Conservation (phyloP, 2,888 invertebrate genomes). For the Amphipyra tragopoginis region DNA sequence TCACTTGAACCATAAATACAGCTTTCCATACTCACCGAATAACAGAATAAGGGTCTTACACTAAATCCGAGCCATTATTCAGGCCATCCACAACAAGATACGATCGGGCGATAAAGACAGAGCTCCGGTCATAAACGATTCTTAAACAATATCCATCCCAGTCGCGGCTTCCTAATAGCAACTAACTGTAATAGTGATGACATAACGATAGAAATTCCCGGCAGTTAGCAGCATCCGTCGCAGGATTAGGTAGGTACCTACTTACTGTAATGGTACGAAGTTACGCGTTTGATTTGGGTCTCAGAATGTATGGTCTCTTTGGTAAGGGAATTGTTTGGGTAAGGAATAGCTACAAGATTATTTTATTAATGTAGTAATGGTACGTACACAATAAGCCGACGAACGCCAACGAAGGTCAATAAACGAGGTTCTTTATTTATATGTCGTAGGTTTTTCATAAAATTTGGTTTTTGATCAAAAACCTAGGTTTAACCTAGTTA, state of each 20-base stretch:
- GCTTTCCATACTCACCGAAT: neutral
- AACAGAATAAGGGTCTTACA: conserved; percentile 10
- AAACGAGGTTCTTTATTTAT: no score
- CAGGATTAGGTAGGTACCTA: conserved; percentile 45
- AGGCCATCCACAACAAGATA: conserved; percentile 49
- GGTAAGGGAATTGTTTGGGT: conserved; percentile 9
- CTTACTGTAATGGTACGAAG: conserved; percentile 44
- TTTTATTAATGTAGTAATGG: no score
- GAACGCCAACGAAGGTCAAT: no score
- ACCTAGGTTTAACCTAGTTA: no score
- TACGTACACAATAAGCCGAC: no score
- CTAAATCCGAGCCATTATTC: conserved; percentile 25
- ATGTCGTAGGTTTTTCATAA: no score
- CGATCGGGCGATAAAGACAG: conserved; percentile 35
- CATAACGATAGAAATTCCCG: conserved; percentile 66
- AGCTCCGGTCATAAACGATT: conserved; percentile 45
- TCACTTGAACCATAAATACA: no score
- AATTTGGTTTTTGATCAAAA: no score
- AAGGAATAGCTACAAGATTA: no score
- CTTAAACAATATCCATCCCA: conserved; percentile 58
- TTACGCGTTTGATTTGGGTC: conserved; percentile 52
- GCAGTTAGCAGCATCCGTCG: conserved; percentile 69
- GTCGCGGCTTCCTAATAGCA: conserved; percentile 53
- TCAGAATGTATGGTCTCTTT: conserved; percentile 44
- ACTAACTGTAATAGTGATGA: conserved; percentile 65